A percentile compares a stretch with the other conserved stretches of the same genome.
Evolutionary conservation across 2,888 invertebrate species (phyloP).

Genomic region (Microplitis manilae): DNA sequence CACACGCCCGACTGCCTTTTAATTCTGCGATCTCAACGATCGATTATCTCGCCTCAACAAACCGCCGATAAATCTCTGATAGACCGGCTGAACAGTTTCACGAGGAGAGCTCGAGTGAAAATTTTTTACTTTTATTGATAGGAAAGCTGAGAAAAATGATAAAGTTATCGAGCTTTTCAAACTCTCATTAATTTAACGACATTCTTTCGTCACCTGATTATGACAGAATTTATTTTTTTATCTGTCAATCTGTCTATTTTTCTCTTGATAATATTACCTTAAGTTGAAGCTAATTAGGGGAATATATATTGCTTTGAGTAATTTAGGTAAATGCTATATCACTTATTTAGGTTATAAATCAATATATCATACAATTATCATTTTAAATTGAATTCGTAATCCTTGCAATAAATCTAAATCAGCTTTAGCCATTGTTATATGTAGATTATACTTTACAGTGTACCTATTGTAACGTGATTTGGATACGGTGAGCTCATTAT

Average conservation of each 20-base stretch:
- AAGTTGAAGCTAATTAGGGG: background rate
- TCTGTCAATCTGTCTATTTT: background rate
- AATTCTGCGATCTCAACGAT: constrained; percentile 49
- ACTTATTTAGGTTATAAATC: background rate
- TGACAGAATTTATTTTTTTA: background rate
- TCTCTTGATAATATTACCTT: background rate
- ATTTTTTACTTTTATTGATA: constrained; percentile 30
- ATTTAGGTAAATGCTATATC: background rate
- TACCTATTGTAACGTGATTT: too few species aligned
- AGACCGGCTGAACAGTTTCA: constrained; percentile 42
- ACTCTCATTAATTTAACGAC: constrained; percentile 54
- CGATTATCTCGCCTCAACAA: constrained; percentile 52
- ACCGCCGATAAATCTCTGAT: constrained; percentile 49
- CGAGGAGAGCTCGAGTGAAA: constrained; percentile 41
- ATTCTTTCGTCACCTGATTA: constrained; percentile 30
- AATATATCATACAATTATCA: background rate
- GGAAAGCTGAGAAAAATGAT: constrained; percentile 18
- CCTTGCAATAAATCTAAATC: background rate
- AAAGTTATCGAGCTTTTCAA: constrained; percentile 35
- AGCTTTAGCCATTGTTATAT: too few species aligned
- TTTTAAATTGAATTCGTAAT: background rate
- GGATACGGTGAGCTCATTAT: too few species aligned
- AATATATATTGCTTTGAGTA: background rate
- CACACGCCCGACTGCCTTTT: constrained; percentile 52
- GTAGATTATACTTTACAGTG: too few species aligned